A percentile compares a stretch with the other conserved stretches of the same genome.
Conservation (phyloP, 2,888 invertebrate genomes). For the Lottia scabra region DNA sequence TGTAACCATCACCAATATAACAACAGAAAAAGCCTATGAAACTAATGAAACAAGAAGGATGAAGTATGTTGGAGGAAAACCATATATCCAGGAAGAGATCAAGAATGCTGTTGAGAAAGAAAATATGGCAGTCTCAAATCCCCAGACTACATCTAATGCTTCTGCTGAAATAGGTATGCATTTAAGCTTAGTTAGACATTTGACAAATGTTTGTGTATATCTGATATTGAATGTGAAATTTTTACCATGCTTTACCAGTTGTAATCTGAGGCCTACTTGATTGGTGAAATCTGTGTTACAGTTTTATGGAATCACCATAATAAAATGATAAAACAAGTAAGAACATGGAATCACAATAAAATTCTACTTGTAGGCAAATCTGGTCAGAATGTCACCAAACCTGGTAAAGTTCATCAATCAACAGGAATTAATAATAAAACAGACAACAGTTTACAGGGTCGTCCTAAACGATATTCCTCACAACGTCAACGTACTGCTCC, state of each 20-base stretch:
- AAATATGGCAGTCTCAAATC: constrained; percentile 3
- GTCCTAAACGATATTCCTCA: constrained; percentile 79
- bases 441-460: constrained; percentile 42
- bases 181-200: no score
- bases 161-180: background rate
- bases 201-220: no score
- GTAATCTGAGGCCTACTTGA: no score
- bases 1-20: constrained; percentile 39
- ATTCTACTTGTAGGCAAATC: no score
- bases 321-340: no score
- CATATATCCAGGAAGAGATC: constrained; percentile 29
- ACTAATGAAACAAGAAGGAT: constrained; percentile 46
- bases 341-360: no score
- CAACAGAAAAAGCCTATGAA: constrained; percentile 49
- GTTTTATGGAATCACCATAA: no score
- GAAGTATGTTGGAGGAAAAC: constrained; percentile 31
- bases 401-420: constrained; percentile 24
- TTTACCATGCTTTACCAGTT: no score
- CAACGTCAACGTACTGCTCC: constrained; percentile 74
- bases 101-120: constrained; percentile 26
- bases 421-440: constrained; percentile 25
- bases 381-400: no score
- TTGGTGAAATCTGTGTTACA: no score
- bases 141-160: constrained; percentile 1
- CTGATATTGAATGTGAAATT: no score